phyloP scores from a whole-genome alignment of 2,113 vertebrate species.

The Cinclus cinclus region DNA sequence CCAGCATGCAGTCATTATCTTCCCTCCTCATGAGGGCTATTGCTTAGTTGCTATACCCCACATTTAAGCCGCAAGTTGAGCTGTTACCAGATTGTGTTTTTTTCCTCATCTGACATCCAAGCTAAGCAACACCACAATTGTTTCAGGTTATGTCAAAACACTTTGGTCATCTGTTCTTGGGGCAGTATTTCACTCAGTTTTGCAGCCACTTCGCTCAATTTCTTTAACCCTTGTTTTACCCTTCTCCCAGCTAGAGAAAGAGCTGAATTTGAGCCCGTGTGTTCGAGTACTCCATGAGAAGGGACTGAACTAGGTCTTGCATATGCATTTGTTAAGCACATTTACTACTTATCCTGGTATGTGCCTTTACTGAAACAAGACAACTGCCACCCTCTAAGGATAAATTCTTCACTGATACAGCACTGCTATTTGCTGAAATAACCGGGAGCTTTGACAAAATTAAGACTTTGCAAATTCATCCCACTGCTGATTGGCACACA shows the following conservation, averaged over 20 bases:
- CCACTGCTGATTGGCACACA: not conserved
- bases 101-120: not conserved
- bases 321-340: not conserved
- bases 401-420: not conserved
- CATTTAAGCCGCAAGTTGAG: not conserved
- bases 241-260: not conserved
- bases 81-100: not conserved
- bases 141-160: conserved; percentile 13
- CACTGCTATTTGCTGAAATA: not conserved
- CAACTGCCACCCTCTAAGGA: not conserved
- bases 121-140: not conserved
- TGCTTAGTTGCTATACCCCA: not conserved
- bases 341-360: not conserved
- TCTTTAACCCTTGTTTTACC: not conserved
- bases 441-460: not conserved
- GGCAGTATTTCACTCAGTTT: not conserved
- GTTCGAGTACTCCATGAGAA: not conserved
- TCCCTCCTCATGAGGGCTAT: not conserved
- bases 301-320: not conserved
- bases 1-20: not conserved
- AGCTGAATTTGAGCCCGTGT: not conserved
- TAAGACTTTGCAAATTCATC: not conserved
- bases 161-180: not conserved
- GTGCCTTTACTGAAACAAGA: not conserved
- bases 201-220: not conserved